Evolutionary conservation across 2,888 invertebrate genomes (phyloP).

Genomic region (Smittia aterrima): DNA sequence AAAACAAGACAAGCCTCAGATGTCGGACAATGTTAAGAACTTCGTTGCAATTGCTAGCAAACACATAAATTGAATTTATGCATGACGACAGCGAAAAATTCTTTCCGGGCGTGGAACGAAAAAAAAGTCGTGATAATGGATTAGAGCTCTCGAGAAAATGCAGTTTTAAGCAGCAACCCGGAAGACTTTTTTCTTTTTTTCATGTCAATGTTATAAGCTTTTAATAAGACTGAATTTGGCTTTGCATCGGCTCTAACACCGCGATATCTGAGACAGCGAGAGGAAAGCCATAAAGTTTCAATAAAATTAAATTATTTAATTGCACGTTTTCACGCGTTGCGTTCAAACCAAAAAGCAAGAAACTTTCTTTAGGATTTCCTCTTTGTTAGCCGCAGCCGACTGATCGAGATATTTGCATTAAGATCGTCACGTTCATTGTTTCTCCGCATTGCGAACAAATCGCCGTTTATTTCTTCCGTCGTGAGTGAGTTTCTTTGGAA

Average conservation of each 20-base stretch:
- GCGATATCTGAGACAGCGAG: no score
- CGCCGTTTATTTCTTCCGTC: no score
- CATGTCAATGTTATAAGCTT: neutral
- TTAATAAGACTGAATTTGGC: no score
- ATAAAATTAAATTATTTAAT: neutral
- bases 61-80: conserved; percentile 11
- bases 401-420: neutral
- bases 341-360: neutral
- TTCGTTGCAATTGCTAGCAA: neutral
- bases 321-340: neutral
- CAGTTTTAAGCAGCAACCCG: neutral
- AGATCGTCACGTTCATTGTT: neutral
- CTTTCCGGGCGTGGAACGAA: neutral
- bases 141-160: neutral
- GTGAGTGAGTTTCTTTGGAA: no score
- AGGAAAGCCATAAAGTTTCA: neutral
- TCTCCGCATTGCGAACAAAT: no score
- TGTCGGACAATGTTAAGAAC: conserved; percentile 3
- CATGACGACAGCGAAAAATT: neutral
- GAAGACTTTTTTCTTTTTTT: neutral
- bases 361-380: conserved; percentile 3
- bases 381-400: neutral
- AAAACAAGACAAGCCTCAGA: neutral
- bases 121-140: conserved; percentile 28
- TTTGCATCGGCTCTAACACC: no score